Conservation (phyloP, 2,888 invertebrate species). For the Cheiracanthium punctorium region DNA sequence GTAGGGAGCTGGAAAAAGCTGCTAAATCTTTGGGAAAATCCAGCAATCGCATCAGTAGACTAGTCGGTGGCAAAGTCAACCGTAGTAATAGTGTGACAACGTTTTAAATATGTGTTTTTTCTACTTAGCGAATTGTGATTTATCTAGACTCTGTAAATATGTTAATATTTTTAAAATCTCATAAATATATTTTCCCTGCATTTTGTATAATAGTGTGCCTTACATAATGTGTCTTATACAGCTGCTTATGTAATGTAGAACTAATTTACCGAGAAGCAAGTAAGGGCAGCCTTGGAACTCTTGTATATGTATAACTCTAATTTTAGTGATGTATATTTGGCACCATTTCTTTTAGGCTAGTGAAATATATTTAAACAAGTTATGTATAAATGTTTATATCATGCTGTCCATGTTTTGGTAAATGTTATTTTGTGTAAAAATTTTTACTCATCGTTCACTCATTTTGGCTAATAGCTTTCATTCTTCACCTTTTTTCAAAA, state of each 20-base stretch:
- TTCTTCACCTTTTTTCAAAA: no score
- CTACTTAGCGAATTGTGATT: not conserved
- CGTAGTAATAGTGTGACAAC: slow-evolving; percentile 45
- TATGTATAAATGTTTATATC: not conserved
- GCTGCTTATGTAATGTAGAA: no score
- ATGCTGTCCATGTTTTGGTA: not conserved
- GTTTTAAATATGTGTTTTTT: not conserved
- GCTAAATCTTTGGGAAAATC: slow-evolving; percentile 7
- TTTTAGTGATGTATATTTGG: not conserved
- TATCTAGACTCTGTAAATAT: slow-evolving; percentile 3
- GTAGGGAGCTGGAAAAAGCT: slow-evolving; percentile 37
- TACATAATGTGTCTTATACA: not conserved
- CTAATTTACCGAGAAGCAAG: no score
- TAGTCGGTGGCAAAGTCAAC: slow-evolving; percentile 38
- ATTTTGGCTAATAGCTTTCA: no score
- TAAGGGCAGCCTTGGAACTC: no score
- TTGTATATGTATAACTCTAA: not conserved
- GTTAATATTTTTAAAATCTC: slow-evolving; percentile 8
- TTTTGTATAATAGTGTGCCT: slow-evolving; percentile 10
- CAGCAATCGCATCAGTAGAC: not conserved
- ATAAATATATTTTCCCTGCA: not conserved
- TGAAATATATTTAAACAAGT: no score
- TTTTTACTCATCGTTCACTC: not conserved
- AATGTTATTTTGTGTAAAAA: not conserved
- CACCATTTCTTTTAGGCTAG: no score